Evolutionary conservation across 2,113 vertebrate species (phyloP).

Genomic region (Elaphurus davidianus): DNA sequence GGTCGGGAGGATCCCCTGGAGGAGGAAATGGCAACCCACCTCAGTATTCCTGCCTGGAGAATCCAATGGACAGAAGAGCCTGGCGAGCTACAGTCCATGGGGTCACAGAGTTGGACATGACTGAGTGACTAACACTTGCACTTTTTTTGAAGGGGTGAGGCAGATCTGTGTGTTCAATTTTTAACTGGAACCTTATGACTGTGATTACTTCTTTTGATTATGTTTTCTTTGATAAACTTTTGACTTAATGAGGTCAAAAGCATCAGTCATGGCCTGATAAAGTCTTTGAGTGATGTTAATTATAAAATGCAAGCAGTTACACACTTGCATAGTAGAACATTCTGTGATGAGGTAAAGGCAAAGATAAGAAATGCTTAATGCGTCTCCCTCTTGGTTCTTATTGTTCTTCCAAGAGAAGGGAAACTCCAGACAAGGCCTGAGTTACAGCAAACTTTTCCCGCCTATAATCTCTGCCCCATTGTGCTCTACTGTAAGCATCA

Average conservation of each 20-base stretch:
- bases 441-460: neutral
- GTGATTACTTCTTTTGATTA: neutral
- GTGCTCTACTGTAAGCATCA: neutral
- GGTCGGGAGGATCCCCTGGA: neutral
- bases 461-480: neutral
- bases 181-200: neutral
- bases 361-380: neutral
- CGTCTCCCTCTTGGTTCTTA: neutral
- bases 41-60: neutral
- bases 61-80: neutral
- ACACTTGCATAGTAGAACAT: neutral
- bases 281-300: neutral
- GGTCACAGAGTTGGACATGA: neutral
- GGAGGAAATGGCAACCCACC: neutral
- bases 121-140: neutral
- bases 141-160: neutral
- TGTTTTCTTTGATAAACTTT: neutral
- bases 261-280: neutral
- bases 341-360: neutral
- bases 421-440: neutral
- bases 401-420: neutral
- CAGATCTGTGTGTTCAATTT: neutral
- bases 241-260: neutral
- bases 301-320: neutral
- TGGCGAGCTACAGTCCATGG: neutral